Evolutionary conservation across 2,113 vertebrate genomes (phyloP).

Genomic region (Phocoena sinus): DNA sequence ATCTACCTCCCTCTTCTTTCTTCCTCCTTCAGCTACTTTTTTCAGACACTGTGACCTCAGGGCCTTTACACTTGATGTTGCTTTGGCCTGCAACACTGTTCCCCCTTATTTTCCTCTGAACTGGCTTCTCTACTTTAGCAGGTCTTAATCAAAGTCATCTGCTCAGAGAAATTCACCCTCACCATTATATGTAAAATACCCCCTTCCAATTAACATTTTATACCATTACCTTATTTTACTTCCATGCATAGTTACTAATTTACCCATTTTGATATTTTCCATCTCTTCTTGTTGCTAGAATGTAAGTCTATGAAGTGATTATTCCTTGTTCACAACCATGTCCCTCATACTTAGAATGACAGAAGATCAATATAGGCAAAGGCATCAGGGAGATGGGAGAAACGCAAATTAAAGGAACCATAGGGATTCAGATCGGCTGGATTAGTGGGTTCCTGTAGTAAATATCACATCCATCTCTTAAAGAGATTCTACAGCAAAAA

Average conservation of each 20-base stretch:
- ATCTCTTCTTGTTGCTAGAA: not conserved
- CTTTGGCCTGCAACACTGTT: not conserved
- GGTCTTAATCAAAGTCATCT: not conserved
- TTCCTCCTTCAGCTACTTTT: not conserved
- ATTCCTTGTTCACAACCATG: not conserved
- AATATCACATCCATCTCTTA: not conserved
- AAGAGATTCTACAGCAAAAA: not conserved
- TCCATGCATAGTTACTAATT: not conserved
- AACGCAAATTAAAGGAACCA: not conserved
- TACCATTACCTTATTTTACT: not conserved
- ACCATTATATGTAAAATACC: not conserved
- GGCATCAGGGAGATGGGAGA: not conserved
- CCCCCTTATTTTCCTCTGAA: not conserved
- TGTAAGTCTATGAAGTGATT: not conserved
- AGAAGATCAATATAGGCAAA: not conserved
- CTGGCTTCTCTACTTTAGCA: not conserved
- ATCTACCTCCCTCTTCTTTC: not conserved
- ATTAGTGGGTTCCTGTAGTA: rapidly evolving
- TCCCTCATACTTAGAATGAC: not conserved
- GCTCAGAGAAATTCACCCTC: not conserved
- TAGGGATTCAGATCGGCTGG: too few relatives aligned
- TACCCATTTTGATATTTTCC: not conserved
- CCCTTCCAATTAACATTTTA: not conserved
- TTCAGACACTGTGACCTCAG: not conserved
- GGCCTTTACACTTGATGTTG: not conserved